phyloP scores from a whole-genome alignment of 2,888 invertebrate genomes.

The Synanthedon myopaeformis region DNA sequence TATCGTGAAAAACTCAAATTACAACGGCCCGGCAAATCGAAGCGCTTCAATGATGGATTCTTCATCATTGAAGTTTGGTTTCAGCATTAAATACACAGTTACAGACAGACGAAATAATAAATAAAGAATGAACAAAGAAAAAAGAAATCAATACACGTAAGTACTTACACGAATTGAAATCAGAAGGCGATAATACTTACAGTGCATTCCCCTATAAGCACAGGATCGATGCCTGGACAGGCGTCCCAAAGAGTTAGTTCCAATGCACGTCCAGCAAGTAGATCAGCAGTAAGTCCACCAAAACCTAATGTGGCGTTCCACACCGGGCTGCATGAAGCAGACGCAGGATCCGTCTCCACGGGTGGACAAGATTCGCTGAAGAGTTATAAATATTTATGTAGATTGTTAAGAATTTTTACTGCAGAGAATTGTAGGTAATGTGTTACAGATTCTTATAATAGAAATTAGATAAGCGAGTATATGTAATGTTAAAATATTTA shows the following conservation, averaged over 20 bases:
- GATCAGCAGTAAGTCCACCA: conserved; percentile 81
- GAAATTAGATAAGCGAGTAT: not conserved
- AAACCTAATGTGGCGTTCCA: conserved; percentile 94
- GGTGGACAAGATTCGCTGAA: conserved; percentile 79
- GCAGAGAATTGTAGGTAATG: too few species aligned
- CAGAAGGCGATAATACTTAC: conserved; percentile 31
- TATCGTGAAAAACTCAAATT: too few species aligned
- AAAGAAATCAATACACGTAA: too few species aligned
- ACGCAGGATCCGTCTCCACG: conserved; percentile 86
- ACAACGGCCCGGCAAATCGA: too few species aligned
- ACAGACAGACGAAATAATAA: too few species aligned
- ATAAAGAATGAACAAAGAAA: too few species aligned
- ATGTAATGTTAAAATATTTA: too few species aligned
- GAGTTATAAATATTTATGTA: conserved; percentile 1
- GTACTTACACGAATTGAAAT: too few species aligned
- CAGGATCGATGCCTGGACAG: conserved; percentile 84
- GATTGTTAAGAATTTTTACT: too few species aligned
- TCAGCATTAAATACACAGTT: too few species aligned
- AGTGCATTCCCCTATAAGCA: conserved; percentile 84
- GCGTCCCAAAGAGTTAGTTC: conserved; percentile 92
- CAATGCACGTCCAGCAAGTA: conserved; percentile 82
- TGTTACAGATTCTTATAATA: not conserved
- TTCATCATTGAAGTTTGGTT: too few species aligned
- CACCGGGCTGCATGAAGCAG: conserved; percentile 88
- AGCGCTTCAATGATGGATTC: too few species aligned